These are phyloP conservation scores for Heterodera filipjevi DNA, from an alignment of 2,888 invertebrate genomes.

Conservation along the genomic window DNA sequence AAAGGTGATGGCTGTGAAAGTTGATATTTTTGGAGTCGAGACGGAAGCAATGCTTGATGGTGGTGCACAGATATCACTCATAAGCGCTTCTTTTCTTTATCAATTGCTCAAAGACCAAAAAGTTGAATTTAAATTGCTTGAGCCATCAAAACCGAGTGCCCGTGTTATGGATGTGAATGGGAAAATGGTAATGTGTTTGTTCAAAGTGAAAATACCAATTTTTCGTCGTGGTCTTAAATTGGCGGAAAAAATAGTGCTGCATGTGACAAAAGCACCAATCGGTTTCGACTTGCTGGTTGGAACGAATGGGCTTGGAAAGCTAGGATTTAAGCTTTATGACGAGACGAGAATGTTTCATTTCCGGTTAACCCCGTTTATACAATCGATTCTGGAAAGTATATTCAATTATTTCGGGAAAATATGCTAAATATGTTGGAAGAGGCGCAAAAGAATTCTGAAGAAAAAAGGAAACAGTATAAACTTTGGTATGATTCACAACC, in stretches of 20 bases:
- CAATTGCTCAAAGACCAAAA: conserved; percentile 18
- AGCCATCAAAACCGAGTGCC: not conserved
- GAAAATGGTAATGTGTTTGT: not conserved
- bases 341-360: conserved; percentile 12
- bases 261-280: conserved; percentile 6
- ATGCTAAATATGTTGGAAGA: conserved; percentile 8
- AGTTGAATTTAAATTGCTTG: not conserved
- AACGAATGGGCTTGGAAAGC: not conserved
- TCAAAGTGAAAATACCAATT: not conserved
- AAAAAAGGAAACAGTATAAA: not conserved
- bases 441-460: conserved; percentile 13
- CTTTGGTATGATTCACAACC: conserved; percentile 18
- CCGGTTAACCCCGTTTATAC: conserved; percentile 17
- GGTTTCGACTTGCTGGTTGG: not conserved
- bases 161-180: conserved; percentile 7
- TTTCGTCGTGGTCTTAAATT: not conserved
- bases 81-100: conserved; percentile 6
- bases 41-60: conserved; percentile 19
- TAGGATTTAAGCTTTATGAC: not conserved
- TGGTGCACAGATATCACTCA: conserved; percentile 4
- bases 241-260: not conserved
- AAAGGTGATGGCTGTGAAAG: conserved; percentile 1
- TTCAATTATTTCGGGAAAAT: conserved; percentile 24
- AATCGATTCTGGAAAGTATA: conserved; percentile 22
- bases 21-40: not conserved